phyloP scores from a whole-genome alignment of 1,140 invertebrate genomes.

The Bombus difficillimus region DNA sequence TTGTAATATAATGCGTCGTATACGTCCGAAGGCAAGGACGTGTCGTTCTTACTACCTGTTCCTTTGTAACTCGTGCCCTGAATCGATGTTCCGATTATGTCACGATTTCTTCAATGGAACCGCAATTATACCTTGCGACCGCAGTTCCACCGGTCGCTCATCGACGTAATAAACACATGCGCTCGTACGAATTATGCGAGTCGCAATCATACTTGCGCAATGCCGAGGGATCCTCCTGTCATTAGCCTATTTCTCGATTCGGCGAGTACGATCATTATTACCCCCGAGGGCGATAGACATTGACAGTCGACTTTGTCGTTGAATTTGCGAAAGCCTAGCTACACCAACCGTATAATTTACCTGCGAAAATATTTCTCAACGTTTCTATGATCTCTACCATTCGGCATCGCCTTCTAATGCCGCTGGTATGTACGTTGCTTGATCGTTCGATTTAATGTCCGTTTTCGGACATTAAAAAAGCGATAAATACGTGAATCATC shows the following conservation, averaged over 20 bases:
- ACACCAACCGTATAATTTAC: neutral
- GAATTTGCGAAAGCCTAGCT: neutral
- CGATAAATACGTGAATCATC: neutral
- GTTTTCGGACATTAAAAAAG: neutral
- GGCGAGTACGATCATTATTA: neutral
- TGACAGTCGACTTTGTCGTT: neutral
- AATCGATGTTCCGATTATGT: conserved; percentile 58
- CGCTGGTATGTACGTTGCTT: neutral
- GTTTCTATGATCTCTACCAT: neutral
- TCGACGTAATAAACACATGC: conserved; percentile 34
- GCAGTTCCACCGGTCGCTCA: conserved; percentile 32
- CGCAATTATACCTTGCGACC: conserved; percentile 46
- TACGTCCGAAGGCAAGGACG: conserved; percentile 31
- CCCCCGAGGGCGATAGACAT: neutral
- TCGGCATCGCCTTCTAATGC: too few species aligned
- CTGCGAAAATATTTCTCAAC: neutral
- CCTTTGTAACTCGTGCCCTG: conserved; percentile 26
- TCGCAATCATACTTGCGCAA: conserved; percentile 44
- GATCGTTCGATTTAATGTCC: neutral
- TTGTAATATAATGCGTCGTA: neutral
- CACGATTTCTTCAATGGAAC: conserved; percentile 56
- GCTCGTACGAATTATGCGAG: conserved; percentile 13
- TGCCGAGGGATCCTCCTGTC: neutral
- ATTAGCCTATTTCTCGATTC: conserved; percentile 2
- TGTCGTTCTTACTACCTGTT: conserved; percentile 15